Percentiles rank a stretch among this genome's conserved stretches.
These are phyloP conservation scores for Alces alces DNA, from an alignment of 2,113 vertebrate species.

Conservation along the genomic window DNA sequence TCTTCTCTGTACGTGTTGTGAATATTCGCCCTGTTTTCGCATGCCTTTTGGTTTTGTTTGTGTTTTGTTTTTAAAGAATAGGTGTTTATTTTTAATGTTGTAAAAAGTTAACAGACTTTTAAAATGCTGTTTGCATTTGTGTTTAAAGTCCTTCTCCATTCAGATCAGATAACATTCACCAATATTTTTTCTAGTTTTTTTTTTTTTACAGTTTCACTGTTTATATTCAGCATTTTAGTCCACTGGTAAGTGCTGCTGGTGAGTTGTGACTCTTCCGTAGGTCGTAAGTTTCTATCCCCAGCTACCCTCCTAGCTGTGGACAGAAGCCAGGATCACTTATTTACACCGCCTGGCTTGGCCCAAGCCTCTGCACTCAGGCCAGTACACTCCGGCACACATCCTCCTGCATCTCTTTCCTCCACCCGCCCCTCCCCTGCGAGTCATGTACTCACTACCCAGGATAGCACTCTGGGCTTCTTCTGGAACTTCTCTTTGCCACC, in stretches of 20 bases:
- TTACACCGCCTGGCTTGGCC: not conserved
- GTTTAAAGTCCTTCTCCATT: constrained; percentile 3
- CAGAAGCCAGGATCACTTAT: not conserved
- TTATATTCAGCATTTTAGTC: not conserved
- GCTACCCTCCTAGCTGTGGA: not conserved
- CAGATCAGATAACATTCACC: not conserved
- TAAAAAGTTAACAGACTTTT: not conserved
- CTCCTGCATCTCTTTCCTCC: not conserved
- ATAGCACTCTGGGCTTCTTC: not conserved
- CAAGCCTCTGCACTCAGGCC: not conserved
- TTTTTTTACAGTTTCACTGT: not conserved
- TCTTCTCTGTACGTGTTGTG: not conserved
- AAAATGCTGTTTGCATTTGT: not conserved
- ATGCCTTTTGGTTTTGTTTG: not conserved
- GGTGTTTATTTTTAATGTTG: constrained; percentile 23
- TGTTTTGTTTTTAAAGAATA: constrained; percentile 31
- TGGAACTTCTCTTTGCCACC: not conserved
- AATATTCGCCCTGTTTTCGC: not conserved
- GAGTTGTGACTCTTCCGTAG: not conserved
- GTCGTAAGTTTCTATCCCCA: not conserved
- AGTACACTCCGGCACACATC: not conserved
- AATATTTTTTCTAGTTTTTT: not conserved
- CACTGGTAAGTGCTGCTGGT: not conserved
- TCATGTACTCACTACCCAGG: too few relatives aligned
- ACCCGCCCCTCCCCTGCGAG: not conserved